phyloP scores from a whole-genome alignment of 2,888 invertebrate species.

The Lycia hirtaria region DNA sequence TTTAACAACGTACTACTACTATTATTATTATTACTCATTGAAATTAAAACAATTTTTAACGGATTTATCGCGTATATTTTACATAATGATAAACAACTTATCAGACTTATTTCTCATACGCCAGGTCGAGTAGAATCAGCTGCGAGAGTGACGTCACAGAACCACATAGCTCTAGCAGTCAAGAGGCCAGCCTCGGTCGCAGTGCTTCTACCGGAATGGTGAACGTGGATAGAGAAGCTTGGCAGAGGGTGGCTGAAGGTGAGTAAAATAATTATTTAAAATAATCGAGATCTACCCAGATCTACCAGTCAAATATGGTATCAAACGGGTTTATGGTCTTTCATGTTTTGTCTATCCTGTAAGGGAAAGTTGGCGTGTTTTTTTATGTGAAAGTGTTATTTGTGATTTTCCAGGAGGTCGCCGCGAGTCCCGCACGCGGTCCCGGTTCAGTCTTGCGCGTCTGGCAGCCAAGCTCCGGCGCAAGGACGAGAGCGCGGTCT shows the following conservation, averaged over 20 bases:
- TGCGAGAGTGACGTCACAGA: constrained; percentile 86
- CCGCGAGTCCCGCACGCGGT: constrained; percentile 58
- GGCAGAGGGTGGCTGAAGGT: constrained; percentile 84
- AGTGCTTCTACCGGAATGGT: constrained; percentile 93
- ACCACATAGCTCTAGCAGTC: constrained; percentile 56
- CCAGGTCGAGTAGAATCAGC: constrained; percentile 86
- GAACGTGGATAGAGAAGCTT: constrained; percentile 87
- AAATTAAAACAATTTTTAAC: too few species aligned
- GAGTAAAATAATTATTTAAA: neutral
- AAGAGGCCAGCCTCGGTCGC: constrained; percentile 85
- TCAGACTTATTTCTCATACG: constrained; percentile 27
- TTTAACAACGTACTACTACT: too few species aligned
- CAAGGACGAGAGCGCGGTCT: constrained; percentile 86
- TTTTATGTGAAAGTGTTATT: neutral
- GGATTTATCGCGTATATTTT: too few species aligned
- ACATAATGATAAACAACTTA: too few species aligned
- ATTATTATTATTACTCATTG: too few species aligned
- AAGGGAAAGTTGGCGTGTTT: neutral
- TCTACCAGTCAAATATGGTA: too few species aligned
- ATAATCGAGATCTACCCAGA: too few species aligned
- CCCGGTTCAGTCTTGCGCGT: constrained; percentile 76
- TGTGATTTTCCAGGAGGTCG: constrained; percentile 46
- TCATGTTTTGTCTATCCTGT: too few species aligned
- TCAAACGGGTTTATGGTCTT: too few species aligned
- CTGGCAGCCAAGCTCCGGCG: constrained; percentile 72